Evolutionary conservation across 2,797 vertebrate species (phyloP).

Genomic region (Oceanodroma leucorhoa): DNA sequence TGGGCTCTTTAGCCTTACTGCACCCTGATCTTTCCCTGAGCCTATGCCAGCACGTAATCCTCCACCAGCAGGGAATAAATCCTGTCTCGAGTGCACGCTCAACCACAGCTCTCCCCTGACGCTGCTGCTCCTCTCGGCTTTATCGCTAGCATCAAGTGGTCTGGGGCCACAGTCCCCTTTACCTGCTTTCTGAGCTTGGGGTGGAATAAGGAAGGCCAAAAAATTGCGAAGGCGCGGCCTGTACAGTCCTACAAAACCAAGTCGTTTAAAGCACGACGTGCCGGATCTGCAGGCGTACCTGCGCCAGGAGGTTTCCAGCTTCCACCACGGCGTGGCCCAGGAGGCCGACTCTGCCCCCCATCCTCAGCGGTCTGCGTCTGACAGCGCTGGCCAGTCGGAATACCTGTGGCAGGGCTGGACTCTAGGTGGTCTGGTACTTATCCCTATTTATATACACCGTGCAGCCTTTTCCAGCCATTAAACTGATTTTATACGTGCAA

Average conservation of each 20-base stretch:
- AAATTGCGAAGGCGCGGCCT: not conserved
- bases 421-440: not conserved
- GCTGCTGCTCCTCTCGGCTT: not conserved
- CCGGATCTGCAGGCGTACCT: not conserved
- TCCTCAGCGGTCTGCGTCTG: rapidly evolving
- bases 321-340: not conserved
- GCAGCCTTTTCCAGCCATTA: slow-evolving; percentile 19
- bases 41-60: not conserved
- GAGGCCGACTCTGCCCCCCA: not conserved
- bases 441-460: not conserved
- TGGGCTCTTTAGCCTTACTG: not conserved
- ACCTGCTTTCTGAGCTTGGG: not conserved
- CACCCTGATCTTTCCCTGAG: not conserved
- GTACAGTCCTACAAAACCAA: not conserved
- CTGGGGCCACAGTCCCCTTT: not conserved
- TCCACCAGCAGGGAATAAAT: not conserved
- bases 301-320: not conserved
- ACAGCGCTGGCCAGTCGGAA: not conserved
- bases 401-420: not conserved
- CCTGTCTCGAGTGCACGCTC: rapidly evolving
- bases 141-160: not conserved
- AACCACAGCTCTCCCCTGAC: not conserved
- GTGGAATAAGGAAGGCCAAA: not conserved
- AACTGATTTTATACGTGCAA: slow-evolving; percentile 43
- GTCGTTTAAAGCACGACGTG: not conserved